phyloP scores from a whole-genome alignment of 2,888 invertebrate species.

The Eristalis pertinax region DNA sequence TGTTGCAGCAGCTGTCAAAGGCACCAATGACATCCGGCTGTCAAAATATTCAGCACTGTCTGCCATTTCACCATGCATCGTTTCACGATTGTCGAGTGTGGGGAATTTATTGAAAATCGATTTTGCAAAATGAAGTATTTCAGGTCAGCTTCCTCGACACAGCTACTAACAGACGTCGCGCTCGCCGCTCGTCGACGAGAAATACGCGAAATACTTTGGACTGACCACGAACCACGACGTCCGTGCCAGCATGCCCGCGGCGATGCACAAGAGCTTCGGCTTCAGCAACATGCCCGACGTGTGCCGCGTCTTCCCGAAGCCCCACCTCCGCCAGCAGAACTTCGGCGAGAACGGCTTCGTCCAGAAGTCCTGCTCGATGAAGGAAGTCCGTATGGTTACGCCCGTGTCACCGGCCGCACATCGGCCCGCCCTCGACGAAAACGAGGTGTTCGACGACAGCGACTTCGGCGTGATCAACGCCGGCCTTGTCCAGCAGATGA shows the following conservation, averaged over 20 bases:
- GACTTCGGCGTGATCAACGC: constrained; percentile 47
- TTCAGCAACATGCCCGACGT: constrained; percentile 69
- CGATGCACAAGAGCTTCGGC: constrained; percentile 52
- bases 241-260: constrained; percentile 46
- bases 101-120: no score
- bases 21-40: no score
- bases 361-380: constrained; percentile 58
- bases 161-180: constrained; percentile 46
- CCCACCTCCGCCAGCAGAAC: constrained; percentile 54
- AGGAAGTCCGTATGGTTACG: constrained; percentile 48
- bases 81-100: no score
- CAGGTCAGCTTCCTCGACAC: no score
- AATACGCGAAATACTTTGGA: constrained; percentile 79
- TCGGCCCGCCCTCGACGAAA: constrained; percentile 28
- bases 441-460: constrained; percentile 53
- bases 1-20: no score
- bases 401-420: constrained; percentile 26
- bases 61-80: no score
- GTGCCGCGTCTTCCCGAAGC: constrained; percentile 61
- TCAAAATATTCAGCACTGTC: no score
- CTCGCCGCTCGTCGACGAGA: constrained; percentile 74
- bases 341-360: constrained; percentile 42
- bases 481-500: constrained; percentile 61
- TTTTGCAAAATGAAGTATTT: no score
- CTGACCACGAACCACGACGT: constrained; percentile 53